Conservation (phyloP, 1,140 invertebrate species). For the Drosophila albomicans region DNA sequence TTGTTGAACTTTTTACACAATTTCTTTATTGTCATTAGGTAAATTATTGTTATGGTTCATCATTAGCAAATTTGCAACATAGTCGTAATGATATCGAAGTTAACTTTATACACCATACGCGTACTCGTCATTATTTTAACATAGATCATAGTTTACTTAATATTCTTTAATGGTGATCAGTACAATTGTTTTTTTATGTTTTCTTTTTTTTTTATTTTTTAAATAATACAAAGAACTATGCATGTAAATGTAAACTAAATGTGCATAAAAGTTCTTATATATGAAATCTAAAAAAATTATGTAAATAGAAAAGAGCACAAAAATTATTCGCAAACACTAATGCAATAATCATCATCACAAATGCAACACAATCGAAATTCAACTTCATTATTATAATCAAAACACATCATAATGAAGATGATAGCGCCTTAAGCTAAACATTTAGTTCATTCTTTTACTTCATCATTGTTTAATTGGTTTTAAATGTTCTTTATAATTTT, state of each 20-base stretch:
- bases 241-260: no score
- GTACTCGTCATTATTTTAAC: conserved; percentile 6
- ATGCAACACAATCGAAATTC: background rate
- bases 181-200: conserved; percentile 19
- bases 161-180: conserved; percentile 7
- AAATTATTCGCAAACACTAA: no score
- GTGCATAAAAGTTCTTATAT: no score
- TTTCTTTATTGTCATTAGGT: conserved; percentile 54
- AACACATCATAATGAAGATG: conserved; percentile 1
- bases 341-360: background rate
- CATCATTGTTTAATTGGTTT: conserved; percentile 27
- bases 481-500: conserved; percentile 10
- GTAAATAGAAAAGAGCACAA: no score
- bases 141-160: conserved; percentile 2
- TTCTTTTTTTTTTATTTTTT: background rate
- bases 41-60: conserved; percentile 49
- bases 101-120: conserved; percentile 16
- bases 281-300: no score
- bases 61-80: conserved; percentile 30
- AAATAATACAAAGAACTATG: background rate
- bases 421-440: conserved; percentile 15
- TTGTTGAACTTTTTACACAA: conserved; percentile 40
- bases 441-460: conserved; percentile 3
- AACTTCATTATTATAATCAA: background rate
- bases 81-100: conserved; percentile 34